A percentile compares a stretch with the other conserved stretches of the same genome.
Conservation (phyloP, 2,888 invertebrate species). For the Neoaliturus tenellus region DNA sequence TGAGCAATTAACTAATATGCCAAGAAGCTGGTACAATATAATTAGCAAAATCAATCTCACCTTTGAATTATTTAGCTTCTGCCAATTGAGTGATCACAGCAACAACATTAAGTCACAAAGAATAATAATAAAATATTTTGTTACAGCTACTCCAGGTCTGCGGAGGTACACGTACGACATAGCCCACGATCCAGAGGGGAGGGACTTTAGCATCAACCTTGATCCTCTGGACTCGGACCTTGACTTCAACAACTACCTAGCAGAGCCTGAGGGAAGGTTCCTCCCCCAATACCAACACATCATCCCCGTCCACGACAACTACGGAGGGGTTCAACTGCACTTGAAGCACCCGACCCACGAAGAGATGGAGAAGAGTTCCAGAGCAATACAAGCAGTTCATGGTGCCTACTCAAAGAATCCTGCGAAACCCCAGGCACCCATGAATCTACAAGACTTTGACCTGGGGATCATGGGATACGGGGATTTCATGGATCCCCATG, state of each 20-base stretch:
- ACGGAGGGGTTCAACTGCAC: not conserved
- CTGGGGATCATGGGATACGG: constrained; percentile 36
- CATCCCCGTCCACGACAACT: not conserved
- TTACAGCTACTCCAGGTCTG: constrained; percentile 37
- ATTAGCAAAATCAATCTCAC: too few relatives aligned
- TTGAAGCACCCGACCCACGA: constrained; percentile 1
- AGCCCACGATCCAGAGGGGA: constrained; percentile 5
- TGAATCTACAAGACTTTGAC: constrained; percentile 22
- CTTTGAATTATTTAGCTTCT: too few relatives aligned
- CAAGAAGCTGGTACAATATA: too few relatives aligned
- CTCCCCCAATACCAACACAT: not conserved
- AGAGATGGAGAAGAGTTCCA: constrained; percentile 32
- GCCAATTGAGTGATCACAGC: too few relatives aligned
- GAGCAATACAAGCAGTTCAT: not conserved
- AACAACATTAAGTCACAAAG: too few relatives aligned
- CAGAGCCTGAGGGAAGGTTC: not conserved
- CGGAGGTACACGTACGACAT: constrained; percentile 40
- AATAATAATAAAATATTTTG: too few relatives aligned
- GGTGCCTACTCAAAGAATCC: not conserved
- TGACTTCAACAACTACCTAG: constrained; percentile 3
- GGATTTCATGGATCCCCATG: constrained; percentile 33
- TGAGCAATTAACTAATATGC: too few relatives aligned
- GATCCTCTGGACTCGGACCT: not conserved
- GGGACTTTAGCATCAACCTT: constrained; percentile 27
- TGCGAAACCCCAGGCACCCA: not conserved